These are phyloP conservation scores for Tryphoninae sp. DNA, from an alignment of 2,888 invertebrate species.

Conservation along the genomic window DNA sequence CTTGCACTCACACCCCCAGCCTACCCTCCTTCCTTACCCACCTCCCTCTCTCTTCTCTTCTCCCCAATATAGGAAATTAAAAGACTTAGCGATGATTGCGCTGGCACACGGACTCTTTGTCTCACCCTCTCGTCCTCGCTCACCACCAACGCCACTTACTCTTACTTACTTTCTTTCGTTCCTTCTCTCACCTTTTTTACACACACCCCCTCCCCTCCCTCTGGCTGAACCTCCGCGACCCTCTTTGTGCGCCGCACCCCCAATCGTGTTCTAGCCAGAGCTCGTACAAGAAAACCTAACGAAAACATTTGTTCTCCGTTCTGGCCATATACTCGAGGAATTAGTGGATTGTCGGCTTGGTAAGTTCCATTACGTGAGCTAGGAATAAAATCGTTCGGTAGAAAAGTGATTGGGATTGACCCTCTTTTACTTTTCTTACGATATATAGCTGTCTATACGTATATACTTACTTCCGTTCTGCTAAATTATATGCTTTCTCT, in stretches of 20 bases:
- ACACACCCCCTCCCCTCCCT: slow-evolving; percentile 44
- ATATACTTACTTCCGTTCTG: slow-evolving; percentile 53
- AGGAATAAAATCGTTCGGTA: slow-evolving; percentile 68
- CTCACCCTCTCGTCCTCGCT: slow-evolving; percentile 33
- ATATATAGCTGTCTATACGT: slow-evolving; percentile 43
- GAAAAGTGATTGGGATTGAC: slow-evolving; percentile 79
- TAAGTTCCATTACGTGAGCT: slow-evolving; percentile 57
- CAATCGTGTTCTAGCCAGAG: slow-evolving; percentile 46
- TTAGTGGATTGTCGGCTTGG: slow-evolving; percentile 74
- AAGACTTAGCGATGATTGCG: slow-evolving; percentile 81
- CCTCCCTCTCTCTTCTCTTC: slow-evolving; percentile 57
- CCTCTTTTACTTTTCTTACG: slow-evolving; percentile 69
- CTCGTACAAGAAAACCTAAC: slow-evolving; percentile 51
- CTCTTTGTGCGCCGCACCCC: slow-evolving; percentile 47
- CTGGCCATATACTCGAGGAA: slow-evolving; percentile 70
- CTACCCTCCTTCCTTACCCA: slow-evolving; percentile 39
- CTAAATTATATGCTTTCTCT: neutral
- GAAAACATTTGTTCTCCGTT: slow-evolving; percentile 77
- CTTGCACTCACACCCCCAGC: slow-evolving; percentile 52
- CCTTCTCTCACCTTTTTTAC: slow-evolving; percentile 47
- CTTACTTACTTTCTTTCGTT: slow-evolving; percentile 32
- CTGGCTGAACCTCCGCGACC: slow-evolving; percentile 25
- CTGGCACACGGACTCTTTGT: slow-evolving; percentile 65
- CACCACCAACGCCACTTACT: slow-evolving; percentile 11
- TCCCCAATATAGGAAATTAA: slow-evolving; percentile 81